Evolutionary conservation across 1,140 invertebrate genomes (phyloP), one percentile per base, ranked within the genome.

Genomic region (Lutraria rhynchaena): DNA sequence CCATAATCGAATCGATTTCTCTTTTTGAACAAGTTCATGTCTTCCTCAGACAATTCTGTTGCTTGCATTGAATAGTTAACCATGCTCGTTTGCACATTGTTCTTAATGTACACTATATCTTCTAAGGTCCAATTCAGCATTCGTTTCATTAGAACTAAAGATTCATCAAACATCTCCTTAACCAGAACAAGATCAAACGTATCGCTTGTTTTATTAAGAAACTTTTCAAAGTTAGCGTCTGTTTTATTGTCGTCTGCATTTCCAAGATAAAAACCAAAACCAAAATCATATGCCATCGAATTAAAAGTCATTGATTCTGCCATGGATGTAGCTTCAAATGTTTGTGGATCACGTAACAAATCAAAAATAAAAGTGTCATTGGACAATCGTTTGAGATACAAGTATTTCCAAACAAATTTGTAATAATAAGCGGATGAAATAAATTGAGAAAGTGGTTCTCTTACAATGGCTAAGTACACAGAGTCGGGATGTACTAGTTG

Each of bases 111-210:
- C 0, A 91, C 69, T 1, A 94, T 86, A 67, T 93, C 87, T 33
- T 90, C 87, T 19, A 92, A 75, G 5, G 91, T 83, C 93, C 93
- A 94, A 60, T 91, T 92, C 61, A 94, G 89, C 1, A 92, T 76
- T 69, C 93, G 84, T n/a, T 87, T 87, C 46, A 94, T 77, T 5
- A 94, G 83, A 41, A 94, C 88, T 37, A 93, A 84, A 1, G 93
- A 93, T 73, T 93, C 92, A 67, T 93, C 92, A 87, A 93, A 92
- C 55, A 90, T 85, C 82, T 94, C 93, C 3, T 92, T 85, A 13
- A 94, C 88, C 92, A 94, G 90, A 31, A 94, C 90, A 7, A 93
- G 85, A 74, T 92, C 89, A 83, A 94, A 94, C 17, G 90, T 83
- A 17, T 70, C 73, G 13, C 93, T 92, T 0, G 92, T 82, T 46